phyloP scores from a whole-genome alignment of 1,140 invertebrate genomes.

The Copidosoma floridanum region DNA sequence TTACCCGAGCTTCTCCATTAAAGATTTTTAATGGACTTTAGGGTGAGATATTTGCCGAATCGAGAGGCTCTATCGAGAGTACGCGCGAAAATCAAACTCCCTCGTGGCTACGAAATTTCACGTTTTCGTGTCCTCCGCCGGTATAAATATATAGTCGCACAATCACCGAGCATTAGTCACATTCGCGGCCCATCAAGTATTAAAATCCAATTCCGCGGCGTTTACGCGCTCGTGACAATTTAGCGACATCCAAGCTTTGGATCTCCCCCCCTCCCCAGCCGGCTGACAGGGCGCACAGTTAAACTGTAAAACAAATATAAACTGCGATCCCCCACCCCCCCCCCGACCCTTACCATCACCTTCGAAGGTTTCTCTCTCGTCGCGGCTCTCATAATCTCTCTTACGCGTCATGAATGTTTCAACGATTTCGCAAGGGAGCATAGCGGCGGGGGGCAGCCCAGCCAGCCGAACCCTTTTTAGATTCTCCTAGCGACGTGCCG shows the following conservation, averaged over 20 bases:
- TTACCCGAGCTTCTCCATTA: too few species aligned
- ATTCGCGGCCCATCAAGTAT: slow-evolving; percentile 15
- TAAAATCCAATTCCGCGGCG: slow-evolving; percentile 24
- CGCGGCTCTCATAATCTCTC: slow-evolving; percentile 16
- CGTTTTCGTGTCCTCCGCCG: too few species aligned
- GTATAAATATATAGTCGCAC: too few species aligned
- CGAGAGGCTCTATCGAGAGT: too few species aligned
- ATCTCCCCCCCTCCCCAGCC: neutral
- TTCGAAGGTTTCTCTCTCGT: neutral
- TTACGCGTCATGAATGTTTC: slow-evolving; percentile 24
- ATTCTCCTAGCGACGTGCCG: slow-evolving; percentile 1
- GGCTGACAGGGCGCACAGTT: too few species aligned
- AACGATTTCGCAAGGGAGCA: neutral
- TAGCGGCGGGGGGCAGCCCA: neutral
- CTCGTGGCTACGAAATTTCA: too few species aligned
- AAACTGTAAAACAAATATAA: slow-evolving; percentile 25
- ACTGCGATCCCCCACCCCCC: neutral
- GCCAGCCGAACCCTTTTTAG: slow-evolving; percentile 5
- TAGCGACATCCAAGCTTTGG: neutral
- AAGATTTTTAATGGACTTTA: too few species aligned
- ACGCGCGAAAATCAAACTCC: too few species aligned
- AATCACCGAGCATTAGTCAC: too few species aligned
- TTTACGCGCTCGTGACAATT: neutral
- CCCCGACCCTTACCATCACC: too few species aligned
- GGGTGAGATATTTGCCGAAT: too few species aligned